Percentiles rank a stretch among this genome's conserved stretches.
Conservation (phyloP, 2,113 vertebrate genomes). For the Chrysemys picta region DNA sequence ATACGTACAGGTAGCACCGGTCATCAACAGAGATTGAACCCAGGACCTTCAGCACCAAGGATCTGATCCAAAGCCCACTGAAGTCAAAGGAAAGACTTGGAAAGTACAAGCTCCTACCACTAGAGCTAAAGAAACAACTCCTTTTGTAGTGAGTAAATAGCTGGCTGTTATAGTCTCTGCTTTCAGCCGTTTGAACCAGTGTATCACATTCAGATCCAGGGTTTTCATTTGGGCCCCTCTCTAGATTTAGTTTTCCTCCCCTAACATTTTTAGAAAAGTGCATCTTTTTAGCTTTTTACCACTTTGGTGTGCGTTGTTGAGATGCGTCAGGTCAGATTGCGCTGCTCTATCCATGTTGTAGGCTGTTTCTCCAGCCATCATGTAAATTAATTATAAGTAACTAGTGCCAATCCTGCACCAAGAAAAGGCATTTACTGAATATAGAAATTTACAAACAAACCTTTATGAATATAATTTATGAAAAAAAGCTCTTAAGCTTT, state of each 20-base stretch:
- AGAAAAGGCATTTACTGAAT: neutral
- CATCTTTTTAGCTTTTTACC: neutral
- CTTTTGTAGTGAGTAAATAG: neutral
- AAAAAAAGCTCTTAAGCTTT: neutral
- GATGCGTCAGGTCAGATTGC: neutral
- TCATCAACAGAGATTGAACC: neutral
- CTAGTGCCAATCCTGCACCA: neutral
- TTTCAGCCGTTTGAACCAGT: neutral
- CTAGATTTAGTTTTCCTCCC: neutral
- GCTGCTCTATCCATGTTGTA: neutral
- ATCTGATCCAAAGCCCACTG: neutral
- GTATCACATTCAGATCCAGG: neutral
- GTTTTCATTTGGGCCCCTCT: neutral
- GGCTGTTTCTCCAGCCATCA: neutral
- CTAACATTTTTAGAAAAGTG: neutral
- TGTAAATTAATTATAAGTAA: neutral
- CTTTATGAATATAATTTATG: neutral
- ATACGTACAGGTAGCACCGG: rapidly evolving
- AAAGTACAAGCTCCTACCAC: neutral
- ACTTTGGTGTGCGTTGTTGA: neutral
- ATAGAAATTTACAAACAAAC: neutral
- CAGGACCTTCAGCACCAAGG: neutral
- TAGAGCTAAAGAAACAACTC: neutral
- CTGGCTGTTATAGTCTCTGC: neutral
- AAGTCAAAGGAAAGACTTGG: neutral